Conservation (phyloP, 2,797 vertebrate genomes). For the Iguana delicatissima region DNA sequence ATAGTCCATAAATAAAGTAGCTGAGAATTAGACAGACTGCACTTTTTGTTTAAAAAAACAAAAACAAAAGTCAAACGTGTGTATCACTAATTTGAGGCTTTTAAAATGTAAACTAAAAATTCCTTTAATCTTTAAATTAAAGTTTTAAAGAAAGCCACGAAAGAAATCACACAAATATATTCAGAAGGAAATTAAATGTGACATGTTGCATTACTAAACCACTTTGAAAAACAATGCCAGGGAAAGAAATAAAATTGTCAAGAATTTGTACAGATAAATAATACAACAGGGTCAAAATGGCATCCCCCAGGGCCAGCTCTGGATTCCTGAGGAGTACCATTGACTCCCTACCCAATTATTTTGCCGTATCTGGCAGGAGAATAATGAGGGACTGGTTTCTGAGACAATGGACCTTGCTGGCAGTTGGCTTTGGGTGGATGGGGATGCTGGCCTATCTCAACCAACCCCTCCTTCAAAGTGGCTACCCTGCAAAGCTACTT, state of each 20-base stretch:
- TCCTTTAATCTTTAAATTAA: conserved; percentile 48
- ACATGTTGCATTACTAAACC: conserved; percentile 35
- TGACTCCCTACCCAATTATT: no score
- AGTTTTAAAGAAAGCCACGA: conserved; percentile 41
- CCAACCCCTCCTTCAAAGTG: not conserved
- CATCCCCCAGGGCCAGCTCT: not conserved
- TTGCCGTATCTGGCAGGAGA: no score
- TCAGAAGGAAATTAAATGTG: conserved; percentile 37
- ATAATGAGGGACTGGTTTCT: not conserved
- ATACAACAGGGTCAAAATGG: not conserved
- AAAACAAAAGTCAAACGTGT: conserved; percentile 60
- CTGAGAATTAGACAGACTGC: conserved; percentile 76
- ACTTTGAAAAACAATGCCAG: conserved; percentile 49
- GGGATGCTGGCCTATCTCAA: not conserved
- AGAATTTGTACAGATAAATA: conserved; percentile 56
- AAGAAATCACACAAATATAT: conserved; percentile 28
- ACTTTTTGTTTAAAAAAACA: not conserved
- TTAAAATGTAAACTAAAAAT: conserved; percentile 44
- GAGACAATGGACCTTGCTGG: not conserved
- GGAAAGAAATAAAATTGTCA: conserved; percentile 21
- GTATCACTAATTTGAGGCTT: conserved; percentile 37
- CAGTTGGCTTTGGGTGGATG: not conserved
- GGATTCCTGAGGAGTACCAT: not conserved
- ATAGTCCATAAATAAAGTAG: conserved; percentile 89
- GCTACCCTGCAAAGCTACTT: not conserved